A percentile compares a stretch with the other conserved stretches of the same genome.
Evolutionary conservation across 2,797 vertebrate genomes (phyloP).

Genomic region (Thaleichthys pacificus): DNA sequence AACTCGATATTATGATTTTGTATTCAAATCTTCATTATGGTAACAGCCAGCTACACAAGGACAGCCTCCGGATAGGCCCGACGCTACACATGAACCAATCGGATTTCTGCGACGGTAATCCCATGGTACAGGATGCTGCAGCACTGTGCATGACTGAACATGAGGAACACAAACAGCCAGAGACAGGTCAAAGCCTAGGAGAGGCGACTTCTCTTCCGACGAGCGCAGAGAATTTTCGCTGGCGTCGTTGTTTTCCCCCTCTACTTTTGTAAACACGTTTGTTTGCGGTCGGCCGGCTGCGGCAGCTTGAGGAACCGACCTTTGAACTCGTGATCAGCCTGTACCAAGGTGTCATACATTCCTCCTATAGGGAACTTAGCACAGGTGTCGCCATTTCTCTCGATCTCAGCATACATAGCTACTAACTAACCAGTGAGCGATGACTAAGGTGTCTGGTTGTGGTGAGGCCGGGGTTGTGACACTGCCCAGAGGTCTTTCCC

Average conservation of each 20-base stretch:
- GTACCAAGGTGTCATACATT: conserved; percentile 85
- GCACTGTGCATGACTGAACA: conserved; percentile 64
- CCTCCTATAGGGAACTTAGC: conserved; percentile 81
- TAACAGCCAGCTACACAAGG: conserved; percentile 73
- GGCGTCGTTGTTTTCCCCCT: conserved; percentile 59
- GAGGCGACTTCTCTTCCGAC: conserved; percentile 30
- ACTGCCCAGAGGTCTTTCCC: conserved; percentile 20
- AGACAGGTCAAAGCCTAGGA: conserved; percentile 16
- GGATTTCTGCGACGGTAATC: conserved; percentile 68
- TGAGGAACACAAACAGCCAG: conserved; percentile 57
- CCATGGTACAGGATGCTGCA: conserved; percentile 76
- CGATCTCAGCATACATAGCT: conserved; percentile 71
- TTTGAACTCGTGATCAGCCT: conserved; percentile 52
- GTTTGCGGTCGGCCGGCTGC: conserved; percentile 67
- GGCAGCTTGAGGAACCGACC: conserved; percentile 63
- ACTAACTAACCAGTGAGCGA: conserved; percentile 61
- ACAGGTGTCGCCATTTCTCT: conserved; percentile 72
- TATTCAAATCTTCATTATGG: conserved; percentile 78
- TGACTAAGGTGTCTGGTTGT: neutral
- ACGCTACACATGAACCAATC: conserved; percentile 48
- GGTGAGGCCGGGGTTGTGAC: neutral
- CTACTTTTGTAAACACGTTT: conserved; percentile 40
- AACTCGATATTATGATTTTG: conserved; percentile 81
- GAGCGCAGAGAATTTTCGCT: conserved; percentile 38
- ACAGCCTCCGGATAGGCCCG: conserved; percentile 77